A percentile compares a stretch with the other conserved stretches of the same genome.
Conservation (phyloP, 2,888 invertebrate genomes). For the Chorisops tibialis region DNA sequence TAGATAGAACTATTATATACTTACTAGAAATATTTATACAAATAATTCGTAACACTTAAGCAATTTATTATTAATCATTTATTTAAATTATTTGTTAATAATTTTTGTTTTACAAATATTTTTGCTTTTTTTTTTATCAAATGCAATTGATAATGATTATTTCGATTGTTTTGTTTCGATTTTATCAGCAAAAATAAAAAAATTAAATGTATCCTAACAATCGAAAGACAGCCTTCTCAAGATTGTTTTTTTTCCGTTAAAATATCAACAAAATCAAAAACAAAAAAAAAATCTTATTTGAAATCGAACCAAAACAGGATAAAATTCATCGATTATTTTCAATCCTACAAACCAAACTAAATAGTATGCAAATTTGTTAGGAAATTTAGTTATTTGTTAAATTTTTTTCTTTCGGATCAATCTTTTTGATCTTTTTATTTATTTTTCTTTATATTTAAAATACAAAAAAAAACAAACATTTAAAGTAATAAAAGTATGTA, state of each 20-base stretch:
- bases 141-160: not conserved
- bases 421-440: conserved; percentile 1
- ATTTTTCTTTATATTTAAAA: too few relatives aligned
- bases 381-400: conserved; percentile 14
- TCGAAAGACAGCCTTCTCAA: too few relatives aligned
- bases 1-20: conserved; percentile 20
- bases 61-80: conserved; percentile 14
- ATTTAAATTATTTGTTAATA: conserved; percentile 7
- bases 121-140: not conserved
- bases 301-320: too few relatives aligned
- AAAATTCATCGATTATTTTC: too few relatives aligned
- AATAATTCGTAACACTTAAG: conserved; percentile 5
- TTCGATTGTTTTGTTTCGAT: too few relatives aligned
- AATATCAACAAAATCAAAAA: too few relatives aligned
- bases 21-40: conserved; percentile 13
- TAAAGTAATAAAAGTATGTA: too few relatives aligned
- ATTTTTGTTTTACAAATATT: not conserved
- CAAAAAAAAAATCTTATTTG: too few relatives aligned
- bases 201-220: too few relatives aligned
- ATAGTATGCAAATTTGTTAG: not conserved
- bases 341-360: not conserved
- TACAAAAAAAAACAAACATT: too few relatives aligned
- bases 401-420: conserved; percentile 5
- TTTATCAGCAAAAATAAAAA: too few relatives aligned
- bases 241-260: too few relatives aligned